Conservation (phyloP, 2,113 vertebrate genomes). For the Sturnira hondurensis region DNA sequence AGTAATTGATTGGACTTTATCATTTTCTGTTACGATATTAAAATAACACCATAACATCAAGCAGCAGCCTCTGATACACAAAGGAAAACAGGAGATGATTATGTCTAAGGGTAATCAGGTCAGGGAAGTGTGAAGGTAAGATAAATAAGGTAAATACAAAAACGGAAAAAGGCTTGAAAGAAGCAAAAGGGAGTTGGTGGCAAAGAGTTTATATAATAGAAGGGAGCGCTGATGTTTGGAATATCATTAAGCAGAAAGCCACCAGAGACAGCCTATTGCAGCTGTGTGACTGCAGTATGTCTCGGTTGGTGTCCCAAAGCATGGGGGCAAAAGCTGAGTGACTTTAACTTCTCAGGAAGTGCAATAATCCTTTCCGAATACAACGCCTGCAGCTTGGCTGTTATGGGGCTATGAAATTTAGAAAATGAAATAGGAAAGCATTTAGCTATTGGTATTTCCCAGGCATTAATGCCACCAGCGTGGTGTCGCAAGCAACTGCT, state of each 20-base stretch:
- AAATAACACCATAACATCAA: constrained; percentile 71
- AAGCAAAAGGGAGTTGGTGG: constrained; percentile 47
- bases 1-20: constrained; percentile 77
- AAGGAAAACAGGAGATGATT: constrained; percentile 70
- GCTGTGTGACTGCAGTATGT: constrained; percentile 26
- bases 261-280: constrained; percentile 39
- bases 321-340: constrained; percentile 50
- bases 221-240: constrained; percentile 1
- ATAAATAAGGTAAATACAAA: constrained; percentile 70
- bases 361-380: constrained; percentile 63
- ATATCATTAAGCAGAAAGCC: constrained; percentile 51
- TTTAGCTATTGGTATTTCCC: constrained; percentile 42
- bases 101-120: constrained; percentile 75
- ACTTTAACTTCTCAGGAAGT: constrained; percentile 60
- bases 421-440: constrained; percentile 50
- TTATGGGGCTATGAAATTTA: constrained; percentile 62
- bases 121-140: constrained; percentile 74
- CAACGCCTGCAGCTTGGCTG: constrained; percentile 52
- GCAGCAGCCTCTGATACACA: constrained; percentile 68
- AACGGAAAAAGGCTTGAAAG: constrained; percentile 49
- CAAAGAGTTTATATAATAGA: constrained; percentile 1
- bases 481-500: not conserved
- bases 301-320: constrained; percentile 54
- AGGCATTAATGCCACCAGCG: not conserved
- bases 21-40: constrained; percentile 68